Base-by-base conservation (phyloP, 2,888 invertebrate genomes). In the Smittia sp. region DNA sequence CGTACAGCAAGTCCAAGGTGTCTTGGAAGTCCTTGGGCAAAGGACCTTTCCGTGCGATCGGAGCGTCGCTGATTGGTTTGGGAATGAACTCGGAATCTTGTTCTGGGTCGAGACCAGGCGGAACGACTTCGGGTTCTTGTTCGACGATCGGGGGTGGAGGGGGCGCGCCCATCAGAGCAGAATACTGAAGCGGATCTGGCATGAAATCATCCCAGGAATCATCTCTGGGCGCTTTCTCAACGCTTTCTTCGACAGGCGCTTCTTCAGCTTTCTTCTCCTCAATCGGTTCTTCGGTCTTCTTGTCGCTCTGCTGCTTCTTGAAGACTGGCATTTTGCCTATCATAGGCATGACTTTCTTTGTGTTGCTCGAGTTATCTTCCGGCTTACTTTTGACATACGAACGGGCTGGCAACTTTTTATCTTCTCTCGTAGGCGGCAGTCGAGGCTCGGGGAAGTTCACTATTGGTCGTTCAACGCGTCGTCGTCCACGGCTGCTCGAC, bases 321-420 rank as follows among this genome's bases (percentile, higher is more conserved):
- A 90, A 91, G 11, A 93, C 86, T 0, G 93, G 93, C 89, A 93
- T 90, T 80, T 92, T 87, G 76, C 93, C 94, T 76, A 93, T 93
- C 77, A 93, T 93, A 0, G 93, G 93, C 79, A 93, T 84, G 80
- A 92, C 92, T 75, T 89, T 89, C 75, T 88, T 87, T 38, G 73
- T 54, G 20, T 76, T 76, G 0, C 11, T 27, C 27, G 46, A 20
- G 1, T 15, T 39, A 13, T 58, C 58, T 18, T 58, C 58, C 13
- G 18, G 18, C 58, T 58, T 58, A 22, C 58, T 58, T 13, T 22
- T 58, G 13, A 27, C 25, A 3, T 62, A 67, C 3, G 66, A 67
- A 7, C 58, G 67, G 6, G 74, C 24, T 20, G 66, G 66, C 15
- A 46, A 38, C 25, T 73, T 73, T 41, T 63, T 62, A 15, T 70